Base-by-base conservation (phyloP, 2,888 invertebrate species). In the Strigamia transsilvanica region DNA sequence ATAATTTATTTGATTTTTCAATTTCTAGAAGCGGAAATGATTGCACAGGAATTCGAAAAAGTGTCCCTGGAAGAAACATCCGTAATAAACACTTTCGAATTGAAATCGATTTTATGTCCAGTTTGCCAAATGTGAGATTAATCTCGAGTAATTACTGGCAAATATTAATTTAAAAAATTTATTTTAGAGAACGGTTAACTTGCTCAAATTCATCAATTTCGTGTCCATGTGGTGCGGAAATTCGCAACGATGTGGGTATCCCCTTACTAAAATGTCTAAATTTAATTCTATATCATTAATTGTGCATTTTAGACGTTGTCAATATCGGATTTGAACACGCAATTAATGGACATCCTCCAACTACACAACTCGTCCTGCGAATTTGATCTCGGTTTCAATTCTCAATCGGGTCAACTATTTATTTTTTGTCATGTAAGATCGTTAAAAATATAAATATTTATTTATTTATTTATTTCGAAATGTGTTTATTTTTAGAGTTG, bases 81-180 rank as follows among this genome's bases (percentile, higher is more conserved):
- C n/a, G 73, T 5, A 27, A 15, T 73, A 73, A 73, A 73, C 13
- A 3, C 27, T 27, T 32, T 73, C 0, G 73, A 73, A 32, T 27
- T 73, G 13, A 27, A 32, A 27, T 73, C 73, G 27, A 32, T 73
- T 73, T 73, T 73, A 7, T 73, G 73, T 32, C 73, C 73, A 0
- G 73, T 73, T 10, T 73, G 73, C 10, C 73, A 15, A 73, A 73
- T 73, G 73, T 73, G 12, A 32, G 12, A 32, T 27, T 56, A 0
- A 56, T 56, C n/a, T 23, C 27, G 32, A 13, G 10, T 32, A 73
- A 32, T 73, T 32, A 73, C 2, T 3, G 27, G 6, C 61, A 18
- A 66, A 66, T 66, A 66, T 66, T 66, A 66, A 66, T 66, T 66
- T 27, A n/a, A n/a, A n/a, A n/a, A n/a, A n/a, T n/a, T 1, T 27